These are phyloP conservation scores for Xestoiulus laeticollis DNA, from an alignment of 2,888 invertebrate genomes.

Conservation along the genomic window DNA sequence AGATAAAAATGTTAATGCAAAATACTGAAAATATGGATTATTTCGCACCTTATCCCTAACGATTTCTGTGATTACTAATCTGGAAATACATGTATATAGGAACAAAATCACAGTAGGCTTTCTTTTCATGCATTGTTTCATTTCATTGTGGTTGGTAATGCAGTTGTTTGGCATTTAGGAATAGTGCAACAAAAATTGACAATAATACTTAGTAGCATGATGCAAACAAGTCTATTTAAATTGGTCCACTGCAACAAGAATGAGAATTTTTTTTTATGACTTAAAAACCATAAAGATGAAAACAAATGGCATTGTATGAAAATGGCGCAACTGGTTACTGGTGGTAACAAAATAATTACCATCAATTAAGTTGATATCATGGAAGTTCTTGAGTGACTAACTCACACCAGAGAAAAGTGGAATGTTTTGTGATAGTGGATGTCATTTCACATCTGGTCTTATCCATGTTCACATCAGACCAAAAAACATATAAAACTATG, in stretches of 20 bases:
- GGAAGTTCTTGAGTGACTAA: not conserved
- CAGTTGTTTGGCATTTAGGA: not conserved
- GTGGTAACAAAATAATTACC: not conserved
- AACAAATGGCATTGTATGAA: not conserved
- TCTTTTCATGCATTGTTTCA: not conserved
- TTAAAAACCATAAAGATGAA: not conserved
- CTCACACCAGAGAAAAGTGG: not conserved
- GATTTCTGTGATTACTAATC: not conserved
- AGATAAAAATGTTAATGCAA: not conserved
- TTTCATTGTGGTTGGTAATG: not conserved
- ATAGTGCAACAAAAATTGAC: not conserved
- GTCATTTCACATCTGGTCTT: too few relatives aligned
- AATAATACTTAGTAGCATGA: not conserved
- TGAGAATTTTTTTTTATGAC: not conserved
- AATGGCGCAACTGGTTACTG: not conserved
- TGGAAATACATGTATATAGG: not conserved
- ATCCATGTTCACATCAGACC: too few relatives aligned
- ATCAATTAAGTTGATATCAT: not conserved
- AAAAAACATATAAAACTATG: not conserved
- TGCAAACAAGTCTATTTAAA: not conserved
- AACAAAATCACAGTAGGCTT: slow-evolving; percentile 11
- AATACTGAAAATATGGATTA: not conserved
- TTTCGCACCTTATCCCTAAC: not conserved
- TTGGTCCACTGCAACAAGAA: slow-evolving; percentile 23
- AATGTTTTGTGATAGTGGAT: not conserved